Conservation (phyloP, 2,888 invertebrate species). For the Nomada lathburiana region DNA sequence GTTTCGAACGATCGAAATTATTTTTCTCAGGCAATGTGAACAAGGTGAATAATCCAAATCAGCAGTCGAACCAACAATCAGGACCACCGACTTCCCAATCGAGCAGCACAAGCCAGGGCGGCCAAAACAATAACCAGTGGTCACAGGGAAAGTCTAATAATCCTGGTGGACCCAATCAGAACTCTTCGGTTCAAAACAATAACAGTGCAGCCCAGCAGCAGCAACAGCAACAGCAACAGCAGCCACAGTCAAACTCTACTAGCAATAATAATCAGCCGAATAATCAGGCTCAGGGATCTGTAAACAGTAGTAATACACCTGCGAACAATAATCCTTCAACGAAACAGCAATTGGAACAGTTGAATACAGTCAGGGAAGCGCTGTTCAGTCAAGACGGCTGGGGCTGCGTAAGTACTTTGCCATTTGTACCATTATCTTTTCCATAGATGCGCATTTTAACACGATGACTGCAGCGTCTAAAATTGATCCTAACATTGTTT, state of each 20-base stretch:
- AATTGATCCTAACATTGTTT: too few relatives aligned
- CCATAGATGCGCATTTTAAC: too few relatives aligned
- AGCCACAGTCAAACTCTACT: conserved; percentile 76
- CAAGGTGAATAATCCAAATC: conserved; percentile 85
- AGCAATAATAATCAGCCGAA: conserved; percentile 80
- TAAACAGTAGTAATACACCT: conserved; percentile 79
- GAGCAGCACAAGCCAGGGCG: conserved; percentile 81
- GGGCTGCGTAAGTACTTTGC: conserved; percentile 91
- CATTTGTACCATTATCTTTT: background rate
- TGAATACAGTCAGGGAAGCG: conserved; percentile 96
- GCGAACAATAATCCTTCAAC: conserved; percentile 88
- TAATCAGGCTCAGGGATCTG: conserved; percentile 77
- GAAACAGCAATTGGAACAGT: conserved; percentile 93
- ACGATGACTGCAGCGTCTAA: background rate
- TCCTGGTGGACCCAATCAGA: conserved; percentile 76
- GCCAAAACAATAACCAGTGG: conserved; percentile 81
- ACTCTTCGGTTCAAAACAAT: conserved; percentile 80
- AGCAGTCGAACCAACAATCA: conserved; percentile 84
- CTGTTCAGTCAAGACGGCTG: conserved; percentile 96
- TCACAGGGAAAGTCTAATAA: conserved; percentile 81
- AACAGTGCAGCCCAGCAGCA: conserved; percentile 78
- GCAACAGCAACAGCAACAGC: conserved; percentile 73
- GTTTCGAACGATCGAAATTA: too few relatives aligned
- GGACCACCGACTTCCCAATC: conserved; percentile 85
- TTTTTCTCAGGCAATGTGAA: conserved; percentile 77